These are phyloP conservation scores for Omphaloscelis lunosa DNA, from an alignment of 2,888 invertebrate species.

Conservation along the genomic window DNA sequence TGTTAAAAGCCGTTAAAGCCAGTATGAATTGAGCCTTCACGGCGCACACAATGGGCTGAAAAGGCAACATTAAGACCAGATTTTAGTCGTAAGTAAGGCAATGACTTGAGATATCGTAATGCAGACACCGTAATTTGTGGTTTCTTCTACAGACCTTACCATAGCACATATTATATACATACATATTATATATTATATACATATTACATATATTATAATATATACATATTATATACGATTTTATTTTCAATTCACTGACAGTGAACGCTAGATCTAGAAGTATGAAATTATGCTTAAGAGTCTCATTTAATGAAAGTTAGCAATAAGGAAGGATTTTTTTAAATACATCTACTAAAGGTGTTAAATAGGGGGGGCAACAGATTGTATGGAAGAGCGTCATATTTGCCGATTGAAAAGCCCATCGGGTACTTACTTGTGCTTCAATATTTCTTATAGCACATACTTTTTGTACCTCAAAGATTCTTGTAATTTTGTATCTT, in stretches of 20 bases:
- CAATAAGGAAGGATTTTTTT: background rate
- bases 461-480: constrained; percentile 39
- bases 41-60: constrained; percentile 82
- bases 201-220: too few species aligned
- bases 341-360: background rate
- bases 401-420: background rate
- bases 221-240: too few species aligned
- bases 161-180: too few species aligned
- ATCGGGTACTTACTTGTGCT: background rate
- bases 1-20: constrained; percentile 83
- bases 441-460: constrained; percentile 33
- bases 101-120: constrained; percentile 80
- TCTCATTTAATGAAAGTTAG: background rate
- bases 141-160: constrained; percentile 39
- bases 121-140: constrained; percentile 59
- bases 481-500: constrained; percentile 43
- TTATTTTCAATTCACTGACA: too few species aligned
- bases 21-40: constrained; percentile 81
- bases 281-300: background rate
- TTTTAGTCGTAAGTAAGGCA: constrained; percentile 83
- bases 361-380: background rate
- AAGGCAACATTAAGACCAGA: constrained; percentile 85
- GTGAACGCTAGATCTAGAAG: too few species aligned
- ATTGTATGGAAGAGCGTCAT: background rate
- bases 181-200: too few species aligned